Base-by-base conservation (phyloP, 2,797 vertebrate genomes). In the Pampus argenteus region DNA sequence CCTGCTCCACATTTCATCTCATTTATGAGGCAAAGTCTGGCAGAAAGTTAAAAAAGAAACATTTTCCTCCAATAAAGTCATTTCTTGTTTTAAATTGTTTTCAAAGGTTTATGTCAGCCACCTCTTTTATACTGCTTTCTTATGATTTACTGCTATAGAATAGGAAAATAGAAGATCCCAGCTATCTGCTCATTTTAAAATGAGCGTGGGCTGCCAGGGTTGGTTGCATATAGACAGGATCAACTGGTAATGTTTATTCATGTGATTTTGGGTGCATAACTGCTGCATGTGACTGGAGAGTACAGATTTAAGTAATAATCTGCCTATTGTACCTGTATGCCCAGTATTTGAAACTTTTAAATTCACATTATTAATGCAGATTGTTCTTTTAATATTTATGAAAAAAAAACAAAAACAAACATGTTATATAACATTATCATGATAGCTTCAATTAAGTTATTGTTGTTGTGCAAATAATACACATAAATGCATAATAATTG, bases 181-280 rank as follows among this genome's bases (percentile, higher is more conserved):
- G 75, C 52, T 68, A 65, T 78, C 61, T 70, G 76, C 76, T 90
- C 77, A 61, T 83, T 84, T 83, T 69, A 85, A 88, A 88, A 82
- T 47, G 65, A 80, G 79, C 83, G 89, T 92, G 86, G 90, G 91
- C 50, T 89, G 86, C 71, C 71, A 76, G 82, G 81, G 60, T 44
- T 76, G 71, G 82, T 67, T 86, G 58, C 74, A 64, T 83, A 82
- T 80, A 88, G 81, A 86, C 72, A 62, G 71, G 79, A 89, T 90
- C 76, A 80, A 75, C 71, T 78, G 71, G 75, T 86, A 25, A 87
- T 91, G 81, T 89, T 86, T 91, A 91, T 91, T 88, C 77, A 88
- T 87, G 71, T 82, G 69, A 76, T 64, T 83, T 52, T 79, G 44
- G 76, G 57, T 81, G 78, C 57, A 79, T 77, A 65, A 71, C 66